Evolutionary conservation across 30 jellyfish, hydroid and myxozoan species (phyloP).

Genomic region (Aurelia sp.): DNA sequence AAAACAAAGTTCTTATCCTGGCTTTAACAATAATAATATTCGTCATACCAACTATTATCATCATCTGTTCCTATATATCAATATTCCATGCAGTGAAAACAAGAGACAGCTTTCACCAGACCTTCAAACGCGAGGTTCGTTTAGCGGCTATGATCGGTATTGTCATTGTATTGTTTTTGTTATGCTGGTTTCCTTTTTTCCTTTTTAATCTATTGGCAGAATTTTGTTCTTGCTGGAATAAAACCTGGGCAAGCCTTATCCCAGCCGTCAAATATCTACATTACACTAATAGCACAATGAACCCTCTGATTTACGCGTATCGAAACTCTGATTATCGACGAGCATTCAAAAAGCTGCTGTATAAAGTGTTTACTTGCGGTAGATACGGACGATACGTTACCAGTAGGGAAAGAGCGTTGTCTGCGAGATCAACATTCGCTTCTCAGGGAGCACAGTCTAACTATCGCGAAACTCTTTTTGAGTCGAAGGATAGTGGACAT

Average conservation of each 20-base stretch:
- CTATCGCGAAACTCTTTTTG: slow-evolving; percentile 31
- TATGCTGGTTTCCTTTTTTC: slow-evolving; percentile 89
- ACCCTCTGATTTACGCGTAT: slow-evolving; percentile 83
- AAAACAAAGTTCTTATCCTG: slow-evolving; percentile 8
- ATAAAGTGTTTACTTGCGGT: slow-evolving; percentile 42
- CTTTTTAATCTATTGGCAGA: slow-evolving; percentile 58
- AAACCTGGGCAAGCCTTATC: slow-evolving; percentile 20
- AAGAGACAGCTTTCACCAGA: slow-evolving; percentile 50
- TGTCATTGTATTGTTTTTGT: slow-evolving; percentile 65
- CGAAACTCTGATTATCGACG: slow-evolving; percentile 76
- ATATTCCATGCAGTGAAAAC: slow-evolving; percentile 71
- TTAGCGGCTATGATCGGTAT: slow-evolving; percentile 86
- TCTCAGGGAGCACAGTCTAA: slow-evolving; percentile 53
- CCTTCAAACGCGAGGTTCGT: slow-evolving; percentile 66
- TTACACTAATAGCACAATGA: slow-evolving; percentile 82
- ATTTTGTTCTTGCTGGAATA: slow-evolving; percentile 68
- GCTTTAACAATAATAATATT: slow-evolving; percentile 49
- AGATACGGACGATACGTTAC: slow-evolving; percentile 20
- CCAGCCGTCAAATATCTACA: slow-evolving; percentile 79
- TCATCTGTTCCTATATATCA: slow-evolving; percentile 56
- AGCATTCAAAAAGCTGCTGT: slow-evolving; percentile 69
- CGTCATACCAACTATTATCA: slow-evolving; percentile 62
- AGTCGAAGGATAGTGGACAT: slow-evolving; percentile 5
- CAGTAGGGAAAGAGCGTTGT: slow-evolving; percentile 50
- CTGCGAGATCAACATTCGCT: slow-evolving; percentile 48